Base-by-base conservation (phyloP, 1,140 invertebrate genomes). In the Cotesia chilonis region DNA sequence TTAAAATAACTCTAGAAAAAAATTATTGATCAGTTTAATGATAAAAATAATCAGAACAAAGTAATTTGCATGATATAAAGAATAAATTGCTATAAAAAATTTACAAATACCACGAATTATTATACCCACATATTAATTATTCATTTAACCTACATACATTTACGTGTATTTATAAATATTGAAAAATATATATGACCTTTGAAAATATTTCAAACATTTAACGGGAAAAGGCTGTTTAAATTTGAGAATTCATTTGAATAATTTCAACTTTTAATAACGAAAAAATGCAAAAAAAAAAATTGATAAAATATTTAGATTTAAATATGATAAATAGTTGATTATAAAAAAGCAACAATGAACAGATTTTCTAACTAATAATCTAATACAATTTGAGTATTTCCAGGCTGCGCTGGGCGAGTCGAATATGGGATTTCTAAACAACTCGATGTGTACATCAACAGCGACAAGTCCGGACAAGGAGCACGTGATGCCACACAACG, bases 321-420 rank as follows among this genome's bases (percentile, higher is more conserved):
- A 55, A 55, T 2, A 51, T 4, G 35, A 37, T 68, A 7, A 57
- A 47, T 5, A 54, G 55, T 10, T 63, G 52, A 55, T 41, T 71
- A 54, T 12, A 37, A 10, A 7, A 9, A 57, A 61, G 2, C 28
- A 17, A 69, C 75, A 75, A 36, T 66, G 72, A 79, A 57, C 74
- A 60, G n/a, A 28, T 63, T 72, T 55, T 47, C 59, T 80, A 81
- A 85, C 81, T 87, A 87, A 87, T 80, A 73, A 77, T 84, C 82
- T 85, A 82, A 83, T 87, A 80, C 80, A 83, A 83, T 84, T 87
- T 83, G 81, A 87, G 86, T 87, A 84, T 85, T 87, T 86, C 66
- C 84, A 92, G 91, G 91, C 90, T 81, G 90, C 91, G 10, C 85
- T 92, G 72, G 91, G 90, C 20, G 91, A 92, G 75, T 89, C 88